phyloP scores from a whole-genome alignment of 2,113 vertebrate species.

The Ochotona princeps region DNA sequence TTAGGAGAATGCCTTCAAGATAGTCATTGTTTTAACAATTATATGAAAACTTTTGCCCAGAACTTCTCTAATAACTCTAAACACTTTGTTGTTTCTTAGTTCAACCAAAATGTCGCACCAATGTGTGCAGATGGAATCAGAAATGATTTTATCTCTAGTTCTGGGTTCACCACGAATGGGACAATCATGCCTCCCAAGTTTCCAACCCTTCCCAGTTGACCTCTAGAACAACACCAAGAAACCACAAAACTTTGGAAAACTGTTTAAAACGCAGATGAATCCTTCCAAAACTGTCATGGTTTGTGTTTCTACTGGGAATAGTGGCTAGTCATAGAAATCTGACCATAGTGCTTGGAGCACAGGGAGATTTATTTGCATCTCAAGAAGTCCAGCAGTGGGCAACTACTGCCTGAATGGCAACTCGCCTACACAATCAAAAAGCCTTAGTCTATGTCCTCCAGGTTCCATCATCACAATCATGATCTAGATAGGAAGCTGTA shows the following conservation, averaged over 20 bases:
- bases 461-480: neutral
- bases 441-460: neutral
- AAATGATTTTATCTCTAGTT: constrained; percentile 31
- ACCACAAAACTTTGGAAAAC: constrained; percentile 5
- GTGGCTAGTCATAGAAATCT: constrained; percentile 27
- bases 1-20: constrained; percentile 23
- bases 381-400: neutral
- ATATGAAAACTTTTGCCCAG: constrained; percentile 19
- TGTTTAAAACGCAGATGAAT: constrained; percentile 20
- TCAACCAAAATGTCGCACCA: constrained; percentile 43
- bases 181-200: neutral
- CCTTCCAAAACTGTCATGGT: neutral
- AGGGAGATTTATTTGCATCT: neutral
- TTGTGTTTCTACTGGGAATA: neutral
- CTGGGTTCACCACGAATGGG: neutral
- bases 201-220: constrained; percentile 16
- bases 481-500: neutral
- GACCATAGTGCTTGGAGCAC: constrained; percentile 23
- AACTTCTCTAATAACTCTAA: constrained; percentile 40
- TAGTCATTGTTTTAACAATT: constrained; percentile 51
- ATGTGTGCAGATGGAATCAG: constrained; percentile 44
- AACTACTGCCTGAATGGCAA: neutral
- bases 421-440: neutral
- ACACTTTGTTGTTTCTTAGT: constrained; percentile 12
- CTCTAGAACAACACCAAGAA: neutral